Percentiles rank a stretch among this genome's conserved stretches.
phyloP scores from a whole-genome alignment of 2,797 vertebrate genomes.

The Amniataba percoides region DNA sequence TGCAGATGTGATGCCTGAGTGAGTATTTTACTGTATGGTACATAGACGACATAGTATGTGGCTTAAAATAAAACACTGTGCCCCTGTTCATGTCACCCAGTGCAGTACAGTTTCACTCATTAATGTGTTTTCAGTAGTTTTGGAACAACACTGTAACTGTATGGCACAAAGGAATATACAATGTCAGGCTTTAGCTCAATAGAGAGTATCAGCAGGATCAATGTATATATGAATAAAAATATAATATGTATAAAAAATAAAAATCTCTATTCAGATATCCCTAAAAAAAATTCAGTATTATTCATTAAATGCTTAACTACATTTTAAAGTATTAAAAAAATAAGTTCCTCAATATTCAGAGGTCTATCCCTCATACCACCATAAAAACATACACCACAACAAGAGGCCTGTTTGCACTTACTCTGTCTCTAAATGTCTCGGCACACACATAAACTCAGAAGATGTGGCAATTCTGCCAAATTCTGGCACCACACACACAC shows the following conservation, averaged over 20 bases:
- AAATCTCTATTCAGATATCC: background rate
- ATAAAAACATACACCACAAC: background rate
- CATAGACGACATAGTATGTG: too few species aligned
- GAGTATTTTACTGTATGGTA: background rate
- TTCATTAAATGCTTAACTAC: background rate
- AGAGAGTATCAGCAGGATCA: too few species aligned
- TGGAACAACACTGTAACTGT: background rate
- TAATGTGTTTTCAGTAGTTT: background rate
- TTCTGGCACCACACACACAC: background rate
- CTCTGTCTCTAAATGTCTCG: background rate
- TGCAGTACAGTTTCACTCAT: background rate
- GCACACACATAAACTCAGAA: background rate
- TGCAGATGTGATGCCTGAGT: background rate
- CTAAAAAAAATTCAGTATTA: background rate
- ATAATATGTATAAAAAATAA: too few species aligned
- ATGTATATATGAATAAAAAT: too few species aligned
- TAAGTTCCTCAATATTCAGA: background rate
- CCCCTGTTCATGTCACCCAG: too few species aligned
- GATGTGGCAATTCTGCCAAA: background rate
- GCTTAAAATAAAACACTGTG: too few species aligned
- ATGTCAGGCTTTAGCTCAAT: background rate
- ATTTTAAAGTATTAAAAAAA: background rate
- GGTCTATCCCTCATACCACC: background rate
- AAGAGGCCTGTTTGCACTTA: background rate
- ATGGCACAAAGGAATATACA: background rate